Evolutionary conservation across 2,888 invertebrate species (phyloP).

Genomic region (Pollenia angustigena): DNA sequence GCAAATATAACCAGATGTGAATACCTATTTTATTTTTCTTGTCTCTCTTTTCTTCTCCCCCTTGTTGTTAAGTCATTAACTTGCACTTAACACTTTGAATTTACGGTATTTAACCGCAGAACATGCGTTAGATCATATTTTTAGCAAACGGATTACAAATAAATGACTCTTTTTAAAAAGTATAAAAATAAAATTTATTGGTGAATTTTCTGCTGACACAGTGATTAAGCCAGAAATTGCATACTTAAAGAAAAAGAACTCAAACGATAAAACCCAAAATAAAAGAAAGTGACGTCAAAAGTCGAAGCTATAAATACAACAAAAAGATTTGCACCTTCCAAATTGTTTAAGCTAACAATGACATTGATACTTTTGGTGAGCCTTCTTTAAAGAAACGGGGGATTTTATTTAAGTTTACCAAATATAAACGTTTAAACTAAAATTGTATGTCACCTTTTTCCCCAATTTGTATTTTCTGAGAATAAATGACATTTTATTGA

Average conservation of each 20-base stretch:
- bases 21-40: background rate
- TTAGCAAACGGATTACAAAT: constrained; percentile 8
- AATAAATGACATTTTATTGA: background rate
- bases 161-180: background rate
- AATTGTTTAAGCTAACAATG: constrained; percentile 22
- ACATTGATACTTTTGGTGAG: constrained; percentile 15
- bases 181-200: background rate
- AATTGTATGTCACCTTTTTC: background rate
- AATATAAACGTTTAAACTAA: background rate
- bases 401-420: background rate
- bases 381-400: background rate
- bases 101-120: constrained; percentile 33
- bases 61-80: background rate
- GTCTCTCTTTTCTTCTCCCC: background rate
- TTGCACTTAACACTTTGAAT: constrained; percentile 38
- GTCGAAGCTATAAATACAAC: constrained; percentile 4
- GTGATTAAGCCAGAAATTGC: constrained; percentile 43
- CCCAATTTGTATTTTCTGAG: background rate
- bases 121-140: constrained; percentile 59
- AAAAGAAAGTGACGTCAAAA: constrained; percentile 43
- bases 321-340: background rate
- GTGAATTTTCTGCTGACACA: constrained; percentile 48
- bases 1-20: background rate
- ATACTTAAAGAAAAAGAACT: background rate
- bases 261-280: background rate